A percentile compares a stretch with the other conserved stretches of the same genome.
Conservation (phyloP, 2,888 invertebrate species). For the Neria commutata region DNA sequence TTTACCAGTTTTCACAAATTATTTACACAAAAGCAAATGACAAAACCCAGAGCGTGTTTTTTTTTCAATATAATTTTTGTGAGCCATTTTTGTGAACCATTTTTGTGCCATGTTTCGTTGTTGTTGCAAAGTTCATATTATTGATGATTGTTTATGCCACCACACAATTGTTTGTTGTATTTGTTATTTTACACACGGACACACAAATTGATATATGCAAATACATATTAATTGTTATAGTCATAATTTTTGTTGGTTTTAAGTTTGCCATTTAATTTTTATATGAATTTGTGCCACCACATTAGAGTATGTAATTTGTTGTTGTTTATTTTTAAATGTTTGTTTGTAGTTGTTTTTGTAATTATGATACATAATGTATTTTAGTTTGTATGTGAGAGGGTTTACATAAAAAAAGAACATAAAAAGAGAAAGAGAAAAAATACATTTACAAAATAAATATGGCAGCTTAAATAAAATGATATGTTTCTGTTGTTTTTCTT, state of each 20-base stretch:
- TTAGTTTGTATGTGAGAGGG: constrained; percentile 35
- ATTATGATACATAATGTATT: constrained; percentile 29
- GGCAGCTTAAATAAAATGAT: constrained; percentile 28
- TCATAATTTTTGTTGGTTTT: constrained; percentile 28
- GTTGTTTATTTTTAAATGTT: constrained; percentile 34
- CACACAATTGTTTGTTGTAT: neutral
- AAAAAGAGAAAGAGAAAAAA: constrained; percentile 54
- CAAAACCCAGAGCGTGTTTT: neutral
- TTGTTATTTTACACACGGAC: constrained; percentile 9
- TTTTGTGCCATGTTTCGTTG: constrained; percentile 11
- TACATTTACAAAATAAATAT: constrained; percentile 57
- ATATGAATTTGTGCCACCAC: constrained; percentile 56
- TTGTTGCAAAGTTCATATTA: constrained; percentile 10
- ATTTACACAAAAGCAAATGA: constrained; percentile 42
- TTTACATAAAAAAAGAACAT: constrained; percentile 45
- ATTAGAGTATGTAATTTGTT: constrained; percentile 36
- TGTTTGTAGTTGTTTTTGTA: constrained; percentile 24
- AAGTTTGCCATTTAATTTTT: constrained; percentile 13
- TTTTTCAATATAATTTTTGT: constrained; percentile 5
- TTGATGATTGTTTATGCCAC: constrained; percentile 2
- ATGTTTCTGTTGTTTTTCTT: constrained; percentile 20
- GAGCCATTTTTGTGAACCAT: constrained; percentile 27
- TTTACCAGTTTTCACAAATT: constrained; percentile 33
- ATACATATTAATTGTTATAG: too few species aligned
- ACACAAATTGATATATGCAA: constrained; percentile 19